These are phyloP conservation scores for Leucophenga montana DNA, from an alignment of 2,888 invertebrate genomes.

Conservation along the genomic window DNA sequence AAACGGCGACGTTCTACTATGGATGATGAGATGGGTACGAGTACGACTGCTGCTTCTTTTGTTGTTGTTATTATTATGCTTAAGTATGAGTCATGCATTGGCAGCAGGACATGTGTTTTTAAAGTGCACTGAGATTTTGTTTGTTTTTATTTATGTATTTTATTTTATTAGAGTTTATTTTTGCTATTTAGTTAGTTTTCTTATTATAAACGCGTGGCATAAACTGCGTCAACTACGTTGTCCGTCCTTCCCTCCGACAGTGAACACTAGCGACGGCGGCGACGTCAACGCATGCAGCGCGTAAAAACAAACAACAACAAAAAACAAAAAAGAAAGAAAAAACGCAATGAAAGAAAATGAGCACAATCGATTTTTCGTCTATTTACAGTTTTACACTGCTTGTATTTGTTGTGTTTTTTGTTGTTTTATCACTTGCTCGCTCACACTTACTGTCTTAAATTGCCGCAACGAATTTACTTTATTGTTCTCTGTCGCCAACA, in stretches of 20 bases:
- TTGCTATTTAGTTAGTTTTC: too few relatives aligned
- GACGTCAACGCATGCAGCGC: not conserved
- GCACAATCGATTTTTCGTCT: conserved; percentile 69
- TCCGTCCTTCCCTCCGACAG: not conserved
- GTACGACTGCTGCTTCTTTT: not conserved
- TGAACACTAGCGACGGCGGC: not conserved
- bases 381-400: conserved; percentile 19
- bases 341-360: conserved; percentile 48
- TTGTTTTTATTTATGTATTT: not conserved
- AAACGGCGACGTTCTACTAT: too few relatives aligned
- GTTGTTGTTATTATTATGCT: not conserved
- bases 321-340: not conserved
- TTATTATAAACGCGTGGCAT: not conserved
- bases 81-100: conserved; percentile 17
- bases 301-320: conserved; percentile 54
- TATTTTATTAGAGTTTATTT: not conserved
- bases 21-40: too few relatives aligned
- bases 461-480: conserved; percentile 38
- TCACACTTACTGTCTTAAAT: conserved; percentile 29
- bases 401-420: conserved; percentile 36
- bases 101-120: not conserved
- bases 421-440: conserved; percentile 16
- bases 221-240: not conserved
- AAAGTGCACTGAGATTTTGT: not conserved
- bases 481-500: conserved; percentile 41